Conservation (phyloP, 2,888 invertebrate species). For the Cepaea hortensis region DNA sequence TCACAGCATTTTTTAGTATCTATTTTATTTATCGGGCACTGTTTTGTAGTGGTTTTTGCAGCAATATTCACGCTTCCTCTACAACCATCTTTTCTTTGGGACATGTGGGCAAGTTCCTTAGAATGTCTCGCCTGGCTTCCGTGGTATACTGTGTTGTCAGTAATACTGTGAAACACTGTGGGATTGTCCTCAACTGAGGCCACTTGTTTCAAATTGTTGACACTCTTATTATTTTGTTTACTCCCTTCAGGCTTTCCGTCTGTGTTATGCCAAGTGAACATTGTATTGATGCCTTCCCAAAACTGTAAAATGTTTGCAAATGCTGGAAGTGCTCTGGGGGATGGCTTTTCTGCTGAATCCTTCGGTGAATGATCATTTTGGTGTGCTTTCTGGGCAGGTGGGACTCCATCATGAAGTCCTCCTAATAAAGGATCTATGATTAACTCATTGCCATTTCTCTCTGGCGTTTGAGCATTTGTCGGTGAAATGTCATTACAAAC, state of each 20-base stretch:
- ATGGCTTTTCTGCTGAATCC: not conserved
- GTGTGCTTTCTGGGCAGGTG: no score
- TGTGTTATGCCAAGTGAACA: not conserved
- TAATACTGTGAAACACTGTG: not conserved
- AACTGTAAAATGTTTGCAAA: slow-evolving; percentile 10
- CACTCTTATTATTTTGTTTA: not conserved
- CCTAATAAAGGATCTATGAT: not conserved
- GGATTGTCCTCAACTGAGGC: not conserved
- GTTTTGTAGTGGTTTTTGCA: not conserved
- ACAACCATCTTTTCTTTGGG: not conserved
- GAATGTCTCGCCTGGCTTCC: not conserved
- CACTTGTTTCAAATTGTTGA: no score
- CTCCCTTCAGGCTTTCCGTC: not conserved
- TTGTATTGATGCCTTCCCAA: not conserved
- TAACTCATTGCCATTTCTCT: not conserved
- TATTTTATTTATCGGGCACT: not conserved
- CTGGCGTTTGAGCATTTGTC: not conserved
- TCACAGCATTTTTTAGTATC: not conserved
- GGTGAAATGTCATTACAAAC: not conserved
- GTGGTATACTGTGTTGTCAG: not conserved
- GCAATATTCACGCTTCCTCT: no score
- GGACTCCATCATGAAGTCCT: not conserved
- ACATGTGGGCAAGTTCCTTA: not conserved
- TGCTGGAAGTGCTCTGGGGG: not conserved
- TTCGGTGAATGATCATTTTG: not conserved